Base-by-base conservation (phyloP, 92 coral and sea anemone species). In the Zoanthus sociatus region DNA sequence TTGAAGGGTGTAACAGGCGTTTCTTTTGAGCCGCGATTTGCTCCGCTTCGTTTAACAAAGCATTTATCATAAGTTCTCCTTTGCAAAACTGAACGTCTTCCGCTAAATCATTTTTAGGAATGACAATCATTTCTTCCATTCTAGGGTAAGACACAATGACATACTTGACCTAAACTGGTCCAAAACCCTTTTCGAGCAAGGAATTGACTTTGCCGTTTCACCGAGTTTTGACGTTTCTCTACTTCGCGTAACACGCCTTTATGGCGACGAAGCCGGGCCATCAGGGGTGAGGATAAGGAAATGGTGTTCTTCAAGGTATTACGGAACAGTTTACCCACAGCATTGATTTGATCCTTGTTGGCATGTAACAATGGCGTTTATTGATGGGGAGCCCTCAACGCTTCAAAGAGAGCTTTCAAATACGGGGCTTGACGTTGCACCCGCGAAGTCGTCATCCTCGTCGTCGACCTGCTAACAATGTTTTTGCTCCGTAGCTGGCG, bases 201-300 rank as follows among this genome's bases (percentile, higher is more conserved):
- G 45, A 86, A 77, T 0, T 26, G 72, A 1, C 87, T 86, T 4
- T 76, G 74, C 12, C 75, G 72, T 61, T 86, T 86, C 86, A 55
- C 12, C 17, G 89, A 86, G 47, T 86, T 50, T 30, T 71, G 58
- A 1, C 89, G 83, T 86, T 86, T 86, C 42, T 76, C 89, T 75
- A 76, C 86, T 15, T 86, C 83, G 44, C 55, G 86, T 46, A 61
- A 76, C 3, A 86, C 17, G 47, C 73, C 4, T 86, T 77, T 84
- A 64, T 71, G 72, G 18, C 88, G 70, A 26, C 88, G n/a, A 81
- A 84, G 37, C 0, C 82, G 70, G 0, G 88, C 82, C 82, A 84
- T 84, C 82, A 73, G 3, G n/a, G 71, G 88, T 0, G 88, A 82
- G 0, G 82, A 72, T 51, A 84, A 71, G 31, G 88, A 82, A 50